phyloP scores from a whole-genome alignment of 1,140 invertebrate species.

The Danaus plexippus region DNA sequence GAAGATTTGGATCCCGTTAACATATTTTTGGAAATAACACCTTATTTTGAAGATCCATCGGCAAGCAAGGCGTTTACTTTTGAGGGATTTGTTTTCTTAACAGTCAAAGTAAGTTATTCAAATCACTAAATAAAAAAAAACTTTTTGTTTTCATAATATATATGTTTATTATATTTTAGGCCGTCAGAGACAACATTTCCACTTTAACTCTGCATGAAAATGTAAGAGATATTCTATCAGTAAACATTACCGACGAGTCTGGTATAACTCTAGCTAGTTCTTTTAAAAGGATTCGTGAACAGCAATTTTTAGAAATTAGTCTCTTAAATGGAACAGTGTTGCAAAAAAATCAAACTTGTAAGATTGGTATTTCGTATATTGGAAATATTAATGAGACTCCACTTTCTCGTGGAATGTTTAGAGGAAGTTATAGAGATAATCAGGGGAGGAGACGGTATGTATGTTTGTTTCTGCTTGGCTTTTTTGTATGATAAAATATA shows the following conservation, averaged over 20 bases:
- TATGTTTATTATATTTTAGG: conserved; percentile 33
- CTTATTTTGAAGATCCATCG: conserved; percentile 69
- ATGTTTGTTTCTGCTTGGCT: neutral
- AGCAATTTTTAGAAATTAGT: conserved; percentile 51
- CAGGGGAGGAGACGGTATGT: conserved; percentile 50
- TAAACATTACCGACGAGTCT: conserved; percentile 28
- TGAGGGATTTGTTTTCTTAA: conserved; percentile 74
- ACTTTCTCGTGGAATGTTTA: conserved; percentile 52
- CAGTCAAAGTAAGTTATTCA: conserved; percentile 41
- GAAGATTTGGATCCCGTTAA: conserved; percentile 54
- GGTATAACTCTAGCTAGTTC: conserved; percentile 23
- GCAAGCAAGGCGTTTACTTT: conserved; percentile 73
- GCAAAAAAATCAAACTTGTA: conserved; percentile 30
- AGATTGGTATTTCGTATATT: conserved; percentile 38
- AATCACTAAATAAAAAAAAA: neutral
- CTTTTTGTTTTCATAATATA: neutral
- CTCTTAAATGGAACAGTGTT: conserved; percentile 37
- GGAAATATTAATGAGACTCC: conserved; percentile 65
- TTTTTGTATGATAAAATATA: neutral
- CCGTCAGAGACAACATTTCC: conserved; percentile 28
- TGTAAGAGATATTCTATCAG: conserved; percentile 39
- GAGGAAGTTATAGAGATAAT: conserved; percentile 48
- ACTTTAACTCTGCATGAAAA: conserved; percentile 50
- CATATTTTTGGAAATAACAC: conserved; percentile 57
- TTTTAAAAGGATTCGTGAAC: conserved; percentile 40